Conservation (phyloP, 2,888 invertebrate genomes). For the Leucoma salicis region DNA sequence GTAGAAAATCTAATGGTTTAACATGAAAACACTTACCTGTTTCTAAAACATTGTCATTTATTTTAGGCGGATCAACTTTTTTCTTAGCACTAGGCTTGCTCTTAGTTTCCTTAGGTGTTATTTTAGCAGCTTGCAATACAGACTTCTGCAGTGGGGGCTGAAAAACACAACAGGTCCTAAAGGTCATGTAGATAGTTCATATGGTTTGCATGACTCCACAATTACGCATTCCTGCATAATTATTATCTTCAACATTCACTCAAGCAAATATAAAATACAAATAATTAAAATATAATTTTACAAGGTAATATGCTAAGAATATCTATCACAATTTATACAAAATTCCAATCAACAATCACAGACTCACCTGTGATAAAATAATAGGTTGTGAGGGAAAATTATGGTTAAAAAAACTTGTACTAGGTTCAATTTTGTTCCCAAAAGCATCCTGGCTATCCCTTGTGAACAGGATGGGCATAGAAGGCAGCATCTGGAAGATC, state of each 20-base stretch:
- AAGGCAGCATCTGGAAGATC: slow-evolving; percentile 75
- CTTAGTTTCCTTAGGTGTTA: slow-evolving; percentile 43
- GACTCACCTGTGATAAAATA: slow-evolving; percentile 63
- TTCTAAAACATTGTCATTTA: slow-evolving; percentile 58
- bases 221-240: slow-evolving; percentile 18
- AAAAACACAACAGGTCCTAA: slow-evolving; percentile 37
- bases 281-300: not conserved
- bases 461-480: slow-evolving; percentile 75
- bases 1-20: not conserved
- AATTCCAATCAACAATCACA: slow-evolving; percentile 31
- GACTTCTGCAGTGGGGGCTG: slow-evolving; percentile 46
- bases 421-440: slow-evolving; percentile 71
- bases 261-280: not conserved
- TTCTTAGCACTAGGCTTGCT: slow-evolving; percentile 47
- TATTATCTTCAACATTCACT: not conserved
- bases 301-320: slow-evolving; percentile 5
- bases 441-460: slow-evolving; percentile 77
- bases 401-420: slow-evolving; percentile 66
- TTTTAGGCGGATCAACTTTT: slow-evolving; percentile 54
- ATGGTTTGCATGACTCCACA: slow-evolving; percentile 46
- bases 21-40: slow-evolving; percentile 43
- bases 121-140: slow-evolving; percentile 38
- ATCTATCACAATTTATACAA: slow-evolving; percentile 29
- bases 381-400: slow-evolving; percentile 51
- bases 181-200: slow-evolving; percentile 38